These are phyloP conservation scores for Otocyon megalotis DNA, from an alignment of 2,113 vertebrate species.

Conservation along the genomic window DNA sequence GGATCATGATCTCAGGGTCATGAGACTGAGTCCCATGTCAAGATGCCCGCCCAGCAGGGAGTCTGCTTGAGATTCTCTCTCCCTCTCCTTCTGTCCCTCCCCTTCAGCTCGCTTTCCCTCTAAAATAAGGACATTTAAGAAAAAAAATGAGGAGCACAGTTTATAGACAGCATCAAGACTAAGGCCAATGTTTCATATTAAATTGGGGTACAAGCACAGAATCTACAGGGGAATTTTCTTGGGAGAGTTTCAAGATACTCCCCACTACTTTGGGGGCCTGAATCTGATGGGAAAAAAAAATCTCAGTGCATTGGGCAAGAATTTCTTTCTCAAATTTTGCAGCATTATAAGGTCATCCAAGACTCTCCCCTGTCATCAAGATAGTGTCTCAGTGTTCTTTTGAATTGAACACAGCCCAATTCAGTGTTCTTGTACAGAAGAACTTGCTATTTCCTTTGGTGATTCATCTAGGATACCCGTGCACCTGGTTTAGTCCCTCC, in stretches of 20 bases:
- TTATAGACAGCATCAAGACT: constrained; percentile 91
- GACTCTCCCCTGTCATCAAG: constrained; percentile 98
- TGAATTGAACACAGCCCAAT: too few species aligned
- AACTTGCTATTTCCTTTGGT: constrained; percentile 95
- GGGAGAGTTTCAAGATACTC: constrained; percentile 99
- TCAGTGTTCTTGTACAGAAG: constrained; percentile 97
- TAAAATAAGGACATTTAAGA: background rate
- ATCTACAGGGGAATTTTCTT: constrained; percentile 98
- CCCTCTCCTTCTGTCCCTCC: background rate
- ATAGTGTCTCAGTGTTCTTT: constrained; percentile 96
- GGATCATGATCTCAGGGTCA: background rate
- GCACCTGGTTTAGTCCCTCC: constrained; percentile 98
- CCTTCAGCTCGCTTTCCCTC: background rate
- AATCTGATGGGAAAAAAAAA: constrained; percentile 99
- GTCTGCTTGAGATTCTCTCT: background rate
- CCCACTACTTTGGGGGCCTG: constrained; percentile 97
- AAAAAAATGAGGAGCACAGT: constrained; percentile 88
- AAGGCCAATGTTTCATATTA: constrained; percentile 95
- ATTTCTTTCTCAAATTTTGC: constrained; percentile 99
- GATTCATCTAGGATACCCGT: constrained; percentile 96
- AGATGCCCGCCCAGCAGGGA: background rate
- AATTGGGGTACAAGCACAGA: constrained; percentile 96
- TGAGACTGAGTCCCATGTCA: background rate
- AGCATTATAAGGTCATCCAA: constrained; percentile 97
- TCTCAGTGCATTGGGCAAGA: constrained; percentile 97